Conservation (phyloP, 2,797 vertebrate genomes). For the Sebastes minor region DNA sequence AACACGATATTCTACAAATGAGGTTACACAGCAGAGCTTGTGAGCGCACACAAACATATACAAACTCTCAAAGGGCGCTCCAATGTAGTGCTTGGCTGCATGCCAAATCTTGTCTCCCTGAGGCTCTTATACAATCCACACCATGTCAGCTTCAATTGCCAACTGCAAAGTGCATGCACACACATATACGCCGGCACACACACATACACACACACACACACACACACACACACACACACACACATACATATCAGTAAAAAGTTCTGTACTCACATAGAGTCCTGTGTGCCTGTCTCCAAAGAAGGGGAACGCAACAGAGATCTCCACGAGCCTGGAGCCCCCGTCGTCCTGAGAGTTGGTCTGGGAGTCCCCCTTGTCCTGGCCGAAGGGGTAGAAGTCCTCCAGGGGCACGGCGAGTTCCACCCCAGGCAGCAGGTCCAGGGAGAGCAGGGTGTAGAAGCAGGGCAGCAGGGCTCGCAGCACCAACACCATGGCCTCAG, state of each 20-base stretch:
- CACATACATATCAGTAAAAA: constrained; percentile 30
- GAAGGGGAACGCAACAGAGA: constrained; percentile 92
- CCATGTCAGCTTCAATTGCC: constrained; percentile 67
- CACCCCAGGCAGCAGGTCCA: constrained; percentile 71
- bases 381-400: constrained; percentile 94
- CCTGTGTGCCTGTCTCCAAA: constrained; percentile 93
- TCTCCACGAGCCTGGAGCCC: constrained; percentile 91
- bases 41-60: constrained; percentile 49
- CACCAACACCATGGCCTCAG: constrained; percentile 83
- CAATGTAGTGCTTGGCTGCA: constrained; percentile 56
- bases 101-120: constrained; percentile 59
- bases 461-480: constrained; percentile 76
- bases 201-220: constrained; percentile 29
- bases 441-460: constrained; percentile 75
- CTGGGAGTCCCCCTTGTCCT: constrained; percentile 85
- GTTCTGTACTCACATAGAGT: constrained; percentile 92
- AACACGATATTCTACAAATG: constrained; percentile 57
- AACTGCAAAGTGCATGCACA: constrained; percentile 58
- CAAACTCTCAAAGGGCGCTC: constrained; percentile 57
- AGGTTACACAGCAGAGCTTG: constrained; percentile 46
- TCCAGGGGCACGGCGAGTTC: constrained; percentile 85
- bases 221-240: constrained; percentile 25
- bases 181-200: constrained; percentile 32
- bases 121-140: constrained; percentile 67
- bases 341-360: constrained; percentile 94